Base-by-base conservation (phyloP, 2,888 invertebrate genomes). In the Catocala sponsa region DNA sequence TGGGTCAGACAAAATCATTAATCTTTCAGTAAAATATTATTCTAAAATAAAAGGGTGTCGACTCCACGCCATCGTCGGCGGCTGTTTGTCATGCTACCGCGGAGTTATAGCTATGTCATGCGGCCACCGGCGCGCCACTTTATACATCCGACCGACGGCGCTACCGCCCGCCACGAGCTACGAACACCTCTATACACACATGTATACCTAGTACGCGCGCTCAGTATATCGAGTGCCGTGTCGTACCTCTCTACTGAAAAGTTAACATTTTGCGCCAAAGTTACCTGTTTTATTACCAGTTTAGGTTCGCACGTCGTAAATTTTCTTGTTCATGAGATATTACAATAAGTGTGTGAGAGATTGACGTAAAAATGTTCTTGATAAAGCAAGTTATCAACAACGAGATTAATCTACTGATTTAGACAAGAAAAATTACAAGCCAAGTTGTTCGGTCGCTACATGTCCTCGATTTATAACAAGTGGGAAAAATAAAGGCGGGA, bases 81-180 rank as follows among this genome's bases (percentile, higher is more conserved):
- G 87, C 90, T 91, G 92, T 92, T 93, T 92, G 93, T 93, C 93
- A 93, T 91, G 92, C 88, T 88, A 86, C 89, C 90, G 88, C 87
- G 87, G 85, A 92, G 92, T 92, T 94, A 94, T 94, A 93, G 92
- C 91, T 94, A 92, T 93, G 93, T 92, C 90, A 92, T 89, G 91
- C 91, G 93, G 92, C 93, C 93, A 93, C 93, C 93, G 93, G 90
- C 93, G 92, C 93, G 93, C 91, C 92, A 93, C 93, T 93, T 93
- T 92, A 93, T 93, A 93, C 93, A 92, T 93, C 93, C 92, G 92
- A 89, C 75, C 76, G 78, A 73, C 77, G 77, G 77, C 87, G 90
- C 90, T 86, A 85, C 90, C 89, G 87, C 89, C 88, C 88, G 89
- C 88, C 87, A 86, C 87, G 87, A 83, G 72, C 76, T 72, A 61